Base-by-base conservation (phyloP, 2,888 invertebrate genomes). In the Caenorhabditis angaria region DNA sequence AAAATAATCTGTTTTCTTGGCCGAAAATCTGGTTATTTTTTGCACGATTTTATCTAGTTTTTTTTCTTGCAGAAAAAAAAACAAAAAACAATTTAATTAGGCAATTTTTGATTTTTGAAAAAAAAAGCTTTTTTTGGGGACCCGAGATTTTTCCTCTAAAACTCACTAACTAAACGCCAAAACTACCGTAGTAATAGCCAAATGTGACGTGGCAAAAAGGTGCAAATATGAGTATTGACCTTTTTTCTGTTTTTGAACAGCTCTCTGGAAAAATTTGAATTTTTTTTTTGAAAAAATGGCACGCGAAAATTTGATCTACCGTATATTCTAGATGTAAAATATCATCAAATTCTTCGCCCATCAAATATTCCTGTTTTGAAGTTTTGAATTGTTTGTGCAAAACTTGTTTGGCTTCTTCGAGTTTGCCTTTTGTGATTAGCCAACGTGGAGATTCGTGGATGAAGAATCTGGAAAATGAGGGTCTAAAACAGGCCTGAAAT, bases 341-440 rank as follows among this genome's bases (percentile, higher is more conserved):
- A 20, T 76, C 62, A 27, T 78, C 76, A 41, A 78, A 74, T 22
- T 78, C 71, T 10, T 74, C 69, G 47, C 65, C 63, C 51, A 77
- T 75, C 32, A 75, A 35, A 24, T 75, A 24, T 18, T 62, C 53
- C 35, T 77, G 75, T 10, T 66, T 75, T 18, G 72, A 80, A 3
- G 57, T 73, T 66, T 48, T 69, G 25, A 69, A 55, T 47, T 68
- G 72, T n/a, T 51, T 60, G 48, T 66, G 64, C 20, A 78, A 59
- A 27, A 78, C 66, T 28, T 70, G 48, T n/a, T 71, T 54, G 4
- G 84, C 83, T 50, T 86, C 83, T 22, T 71, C 78, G n/a, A 85
- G 65, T 55, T 69, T 70, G 25, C 85, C 82, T 53, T 75, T 75
- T 14, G 70, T 69, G 3, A 77, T 59, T 22, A 76, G 24, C 78